These are phyloP conservation scores for Sceloporus tristichus DNA, from an alignment of 2,113 vertebrate species.

Conservation along the genomic window DNA sequence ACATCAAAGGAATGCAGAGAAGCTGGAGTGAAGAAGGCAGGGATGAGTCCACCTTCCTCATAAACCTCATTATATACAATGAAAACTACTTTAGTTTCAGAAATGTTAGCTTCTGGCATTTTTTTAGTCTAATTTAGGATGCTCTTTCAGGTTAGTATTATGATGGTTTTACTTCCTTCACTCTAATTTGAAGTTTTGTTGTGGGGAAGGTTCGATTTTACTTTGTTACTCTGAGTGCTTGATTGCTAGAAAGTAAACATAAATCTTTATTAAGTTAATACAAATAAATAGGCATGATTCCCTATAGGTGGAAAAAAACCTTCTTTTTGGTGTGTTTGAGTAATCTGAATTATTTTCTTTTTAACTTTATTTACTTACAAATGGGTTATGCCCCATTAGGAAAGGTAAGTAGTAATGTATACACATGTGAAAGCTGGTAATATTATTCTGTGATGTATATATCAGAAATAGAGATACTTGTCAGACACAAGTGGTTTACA, in stretches of 20 bases:
- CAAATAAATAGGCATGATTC: background rate
- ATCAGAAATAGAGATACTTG: background rate
- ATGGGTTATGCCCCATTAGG: background rate
- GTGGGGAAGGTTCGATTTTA: background rate
- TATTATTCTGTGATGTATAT: background rate
- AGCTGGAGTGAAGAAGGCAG: background rate
- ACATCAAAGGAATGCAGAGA: background rate
- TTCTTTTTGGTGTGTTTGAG: background rate
- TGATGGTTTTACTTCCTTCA: background rate
- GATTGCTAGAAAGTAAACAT: background rate
- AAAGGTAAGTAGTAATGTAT: background rate
- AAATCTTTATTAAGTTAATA: background rate
- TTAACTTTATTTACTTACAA: background rate
- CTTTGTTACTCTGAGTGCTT: background rate
- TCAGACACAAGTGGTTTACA: background rate
- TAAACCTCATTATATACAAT: background rate
- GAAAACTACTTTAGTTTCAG: background rate
- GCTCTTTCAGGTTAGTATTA: background rate
- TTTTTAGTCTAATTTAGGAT: background rate
- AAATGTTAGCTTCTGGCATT: background rate
- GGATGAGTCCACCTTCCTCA: background rate
- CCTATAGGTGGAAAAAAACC: background rate
- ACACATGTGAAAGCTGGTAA: background rate
- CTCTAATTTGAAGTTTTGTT: background rate
- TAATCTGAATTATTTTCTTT: background rate